Conservation (phyloP, 2,113 vertebrate genomes). For the Tinamus guttatus region DNA sequence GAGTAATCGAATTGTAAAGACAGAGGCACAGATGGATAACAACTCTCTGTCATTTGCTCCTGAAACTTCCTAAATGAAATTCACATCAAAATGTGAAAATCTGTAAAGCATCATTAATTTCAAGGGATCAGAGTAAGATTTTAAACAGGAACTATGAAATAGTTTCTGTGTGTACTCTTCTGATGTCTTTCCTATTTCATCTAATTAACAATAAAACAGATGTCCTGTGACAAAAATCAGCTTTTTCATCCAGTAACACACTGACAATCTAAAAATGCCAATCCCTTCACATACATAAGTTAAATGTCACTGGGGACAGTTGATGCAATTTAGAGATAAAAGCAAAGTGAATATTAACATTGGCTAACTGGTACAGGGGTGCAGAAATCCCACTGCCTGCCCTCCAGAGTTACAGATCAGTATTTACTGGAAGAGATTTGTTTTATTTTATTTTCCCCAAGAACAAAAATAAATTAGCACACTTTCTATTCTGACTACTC, state of each 20-base stretch:
- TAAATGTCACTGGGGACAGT: slow-evolving; percentile 78
- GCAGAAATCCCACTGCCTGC: neutral
- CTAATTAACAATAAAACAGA: slow-evolving; percentile 85
- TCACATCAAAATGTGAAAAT: slow-evolving; percentile 72
- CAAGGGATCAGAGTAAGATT: slow-evolving; percentile 55
- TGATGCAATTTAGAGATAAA: slow-evolving; percentile 76
- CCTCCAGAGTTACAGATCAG: neutral
- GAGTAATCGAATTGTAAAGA: slow-evolving; percentile 70
- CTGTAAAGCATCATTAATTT: slow-evolving; percentile 73
- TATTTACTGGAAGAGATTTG: neutral
- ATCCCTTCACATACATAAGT: slow-evolving; percentile 75
- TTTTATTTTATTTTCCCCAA: neutral
- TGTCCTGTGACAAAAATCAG: slow-evolving; percentile 74
- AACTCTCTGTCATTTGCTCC: slow-evolving; percentile 71
- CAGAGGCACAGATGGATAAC: slow-evolving; percentile 71
- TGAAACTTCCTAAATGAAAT: slow-evolving; percentile 75
- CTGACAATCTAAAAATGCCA: slow-evolving; percentile 79
- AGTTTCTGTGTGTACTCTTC: slow-evolving; percentile 66
- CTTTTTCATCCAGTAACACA: slow-evolving; percentile 74
- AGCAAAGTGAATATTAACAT: slow-evolving; percentile 73
- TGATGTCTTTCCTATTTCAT: slow-evolving; percentile 73
- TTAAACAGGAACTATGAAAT: slow-evolving; percentile 71
- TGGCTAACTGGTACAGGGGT: slow-evolving; percentile 66
- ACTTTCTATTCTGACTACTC: neutral
- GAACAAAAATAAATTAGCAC: neutral